Percentiles rank a stretch among this genome's conserved stretches.
phyloP scores from a whole-genome alignment of 1,140 invertebrate species.

The Panonychus citri region DNA sequence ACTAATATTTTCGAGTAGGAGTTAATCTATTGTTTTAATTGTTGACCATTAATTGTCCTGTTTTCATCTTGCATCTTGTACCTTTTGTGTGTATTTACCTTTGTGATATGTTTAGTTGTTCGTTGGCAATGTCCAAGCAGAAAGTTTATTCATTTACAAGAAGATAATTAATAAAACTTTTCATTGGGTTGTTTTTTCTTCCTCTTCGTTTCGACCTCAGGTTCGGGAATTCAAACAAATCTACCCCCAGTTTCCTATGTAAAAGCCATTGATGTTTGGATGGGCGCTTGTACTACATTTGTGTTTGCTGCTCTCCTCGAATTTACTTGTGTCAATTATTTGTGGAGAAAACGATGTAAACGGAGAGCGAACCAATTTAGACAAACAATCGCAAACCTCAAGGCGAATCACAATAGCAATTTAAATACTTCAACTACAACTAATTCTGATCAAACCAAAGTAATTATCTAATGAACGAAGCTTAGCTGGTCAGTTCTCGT shows the following conservation, averaged over 20 bases:
- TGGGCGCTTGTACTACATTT: slow-evolving; percentile 28
- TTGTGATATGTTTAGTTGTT: no score
- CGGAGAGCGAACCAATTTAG: neutral
- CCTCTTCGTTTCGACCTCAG: neutral
- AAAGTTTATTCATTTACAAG: no score
- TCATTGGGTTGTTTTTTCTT: neutral
- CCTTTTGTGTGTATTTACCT: no score
- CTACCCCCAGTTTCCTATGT: slow-evolving; percentile 26
- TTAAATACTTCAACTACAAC: neutral
- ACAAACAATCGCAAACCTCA: neutral
- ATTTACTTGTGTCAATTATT: slow-evolving; percentile 25
- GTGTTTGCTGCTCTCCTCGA: slow-evolving; percentile 25
- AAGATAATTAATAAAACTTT: neutral
- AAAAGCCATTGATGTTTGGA: slow-evolving; percentile 32
- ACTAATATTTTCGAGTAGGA: no score
- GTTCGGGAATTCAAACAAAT: slow-evolving; percentile 9
- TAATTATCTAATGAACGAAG: neutral
- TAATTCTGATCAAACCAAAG: no score
- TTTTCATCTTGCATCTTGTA: no score
- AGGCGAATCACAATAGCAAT: neutral
- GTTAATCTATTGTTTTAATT: no score
- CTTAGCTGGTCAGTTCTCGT: neutral
- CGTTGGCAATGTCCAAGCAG: no score
- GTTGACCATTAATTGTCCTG: no score
- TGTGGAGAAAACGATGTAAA: slow-evolving; percentile 14